Conservation (phyloP, 2,113 vertebrate genomes). For the Gracilinanus agilis region DNA sequence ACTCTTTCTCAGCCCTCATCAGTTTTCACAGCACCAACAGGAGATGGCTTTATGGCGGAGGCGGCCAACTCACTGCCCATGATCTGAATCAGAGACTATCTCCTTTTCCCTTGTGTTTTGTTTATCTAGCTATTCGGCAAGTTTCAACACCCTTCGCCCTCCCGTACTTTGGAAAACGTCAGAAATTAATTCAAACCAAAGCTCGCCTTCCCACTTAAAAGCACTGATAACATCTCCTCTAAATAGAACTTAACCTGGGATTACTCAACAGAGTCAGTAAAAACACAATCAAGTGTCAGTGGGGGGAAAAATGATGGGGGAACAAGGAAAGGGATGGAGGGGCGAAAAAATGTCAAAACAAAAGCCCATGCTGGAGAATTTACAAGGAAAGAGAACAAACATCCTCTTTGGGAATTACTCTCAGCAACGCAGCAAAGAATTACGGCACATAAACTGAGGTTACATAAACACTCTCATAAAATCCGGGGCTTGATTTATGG, state of each 20-base stretch:
- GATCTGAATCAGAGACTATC: not conserved
- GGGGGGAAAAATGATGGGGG: not conserved
- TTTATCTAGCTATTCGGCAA: slow-evolving; percentile 31
- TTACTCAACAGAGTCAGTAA: slow-evolving; percentile 53
- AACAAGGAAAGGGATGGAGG: slow-evolving; percentile 24
- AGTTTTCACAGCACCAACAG: not conserved
- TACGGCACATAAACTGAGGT: slow-evolving; percentile 82
- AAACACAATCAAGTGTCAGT: slow-evolving; percentile 54
- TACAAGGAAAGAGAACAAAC: slow-evolving; percentile 81
- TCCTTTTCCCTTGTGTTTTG: not conserved
- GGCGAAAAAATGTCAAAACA: slow-evolving; percentile 64
- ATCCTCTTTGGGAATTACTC: slow-evolving; percentile 83
- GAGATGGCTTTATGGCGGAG: not conserved
- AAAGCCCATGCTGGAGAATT: slow-evolving; percentile 74
- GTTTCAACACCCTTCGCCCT: slow-evolving; percentile 1
- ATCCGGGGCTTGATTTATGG: slow-evolving; percentile 79
- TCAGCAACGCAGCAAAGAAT: slow-evolving; percentile 81
- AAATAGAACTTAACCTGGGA: slow-evolving; percentile 54
- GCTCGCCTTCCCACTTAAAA: slow-evolving; percentile 36
- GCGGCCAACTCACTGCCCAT: not conserved
- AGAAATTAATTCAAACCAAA: slow-evolving; percentile 59
- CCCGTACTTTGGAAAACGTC: slow-evolving; percentile 28
- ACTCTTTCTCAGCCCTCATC: not conserved
- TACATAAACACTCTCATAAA: slow-evolving; percentile 85
- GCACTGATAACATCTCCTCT: slow-evolving; percentile 34